Conservation (phyloP, 2,113 vertebrate genomes). For the Dipodomys merriami region DNA sequence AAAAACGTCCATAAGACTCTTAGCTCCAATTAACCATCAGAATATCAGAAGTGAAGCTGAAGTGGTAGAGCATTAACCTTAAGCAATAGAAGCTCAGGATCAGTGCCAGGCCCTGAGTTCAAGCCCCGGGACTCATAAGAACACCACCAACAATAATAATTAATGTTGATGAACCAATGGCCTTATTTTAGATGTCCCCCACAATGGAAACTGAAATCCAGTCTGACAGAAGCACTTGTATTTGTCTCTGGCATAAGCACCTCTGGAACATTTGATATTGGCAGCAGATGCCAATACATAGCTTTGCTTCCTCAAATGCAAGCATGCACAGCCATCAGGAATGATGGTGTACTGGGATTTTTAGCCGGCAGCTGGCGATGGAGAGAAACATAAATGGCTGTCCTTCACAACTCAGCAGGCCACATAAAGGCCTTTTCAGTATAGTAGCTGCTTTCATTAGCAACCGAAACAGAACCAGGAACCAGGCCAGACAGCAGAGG, state of each 20-base stretch:
- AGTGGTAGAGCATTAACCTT: too few species aligned
- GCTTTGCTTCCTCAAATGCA: background rate
- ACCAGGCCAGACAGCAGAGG: too few species aligned
- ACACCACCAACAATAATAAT: too few species aligned
- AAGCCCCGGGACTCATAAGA: too few species aligned
- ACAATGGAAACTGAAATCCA: background rate
- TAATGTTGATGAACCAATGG: background rate
- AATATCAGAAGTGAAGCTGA: too few species aligned
- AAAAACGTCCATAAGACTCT: too few species aligned
- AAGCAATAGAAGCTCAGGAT: too few species aligned
- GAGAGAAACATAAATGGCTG: accelerated
- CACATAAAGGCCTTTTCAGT: background rate
- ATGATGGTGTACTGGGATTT: background rate
- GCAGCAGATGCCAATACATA: background rate
- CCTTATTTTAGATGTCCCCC: background rate
- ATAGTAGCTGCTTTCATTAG: background rate
- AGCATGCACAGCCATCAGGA: background rate
- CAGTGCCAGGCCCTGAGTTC: too few species aligned
- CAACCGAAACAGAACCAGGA: background rate
- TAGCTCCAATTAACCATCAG: too few species aligned
- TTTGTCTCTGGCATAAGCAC: background rate
- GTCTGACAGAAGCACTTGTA: background rate
- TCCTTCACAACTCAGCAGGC: background rate
- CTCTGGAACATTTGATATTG: background rate
- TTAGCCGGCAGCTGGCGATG: accelerated